Evolutionary conservation across 2,888 invertebrate genomes (phyloP), one percentile per base, ranked within the genome.

Genomic region (Orthosia cruda): DNA sequence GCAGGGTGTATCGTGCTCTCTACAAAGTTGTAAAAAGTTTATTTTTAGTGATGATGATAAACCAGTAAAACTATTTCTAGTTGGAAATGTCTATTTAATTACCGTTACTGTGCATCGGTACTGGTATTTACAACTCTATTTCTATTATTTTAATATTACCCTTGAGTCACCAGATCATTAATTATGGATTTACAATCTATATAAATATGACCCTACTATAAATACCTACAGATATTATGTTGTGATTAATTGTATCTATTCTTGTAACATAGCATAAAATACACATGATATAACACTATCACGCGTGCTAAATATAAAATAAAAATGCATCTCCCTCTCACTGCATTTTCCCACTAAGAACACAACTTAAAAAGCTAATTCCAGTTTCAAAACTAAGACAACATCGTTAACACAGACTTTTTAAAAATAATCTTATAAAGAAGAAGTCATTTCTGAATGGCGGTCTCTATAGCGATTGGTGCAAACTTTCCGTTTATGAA

Each of bases 401-500:
- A 65, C 18, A 49, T 75, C 62, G 49, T 74, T 57, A 18, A 47
- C 55, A 4, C 20, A 26, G 12, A 73, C 13, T 67, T 76, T 66
- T 26, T 54, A 59, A 69, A 66, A 77, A 81, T 40, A 81, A 55
- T 45, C 32, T 67, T 58, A 57, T 47, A 63, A 63, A 58, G 50
- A 69, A 16, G 40, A 78, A 83, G 57, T 72, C 1, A 70, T 69
- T 74, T 84, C 67, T 74, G 52, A 71, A 81, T 64, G 57, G 65
- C 66, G 52, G 59, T 58, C 59, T 66, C 57, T 80, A 52, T 50
- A 75, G 64, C 58, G 74, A 83, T 78, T 76, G 79, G 66, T 58
- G 65, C 68, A 80, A 80, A 86, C 77, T 85, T 86, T 77, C 61
- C 65, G 65, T 86, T 85, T 73, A 84, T 78, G 70, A 80, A 77